Evolutionary conservation across 2,113 vertebrate species (phyloP).

Genomic region (Vanacampus margaritifer): DNA sequence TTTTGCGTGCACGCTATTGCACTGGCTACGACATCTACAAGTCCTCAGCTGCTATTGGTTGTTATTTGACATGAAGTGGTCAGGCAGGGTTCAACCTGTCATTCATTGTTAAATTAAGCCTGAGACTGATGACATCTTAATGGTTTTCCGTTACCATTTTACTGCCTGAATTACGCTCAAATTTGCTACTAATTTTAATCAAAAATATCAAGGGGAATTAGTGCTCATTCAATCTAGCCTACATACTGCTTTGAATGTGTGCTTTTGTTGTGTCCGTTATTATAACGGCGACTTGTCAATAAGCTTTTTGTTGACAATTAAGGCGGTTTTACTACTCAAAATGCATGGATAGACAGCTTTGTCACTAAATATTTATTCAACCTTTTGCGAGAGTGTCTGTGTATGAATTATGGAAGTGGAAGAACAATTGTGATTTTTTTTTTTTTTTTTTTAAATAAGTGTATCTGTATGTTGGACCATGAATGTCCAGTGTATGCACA

Average conservation of each 20-base stretch:
- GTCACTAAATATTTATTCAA: neutral
- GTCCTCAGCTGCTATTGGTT: no score
- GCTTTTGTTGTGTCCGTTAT: neutral
- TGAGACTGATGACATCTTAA: neutral
- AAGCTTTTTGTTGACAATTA: neutral
- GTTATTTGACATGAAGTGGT: neutral
- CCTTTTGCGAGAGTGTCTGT: constrained; percentile 8
- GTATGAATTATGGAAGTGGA: neutral
- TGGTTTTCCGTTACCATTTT: neutral
- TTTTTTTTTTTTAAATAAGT: constrained; percentile 13
- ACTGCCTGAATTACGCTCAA: neutral
- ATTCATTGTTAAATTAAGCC: neutral
- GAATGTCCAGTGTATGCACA: constrained; percentile 16
- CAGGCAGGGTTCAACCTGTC: neutral
- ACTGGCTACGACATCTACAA: no score
- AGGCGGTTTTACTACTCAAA: constrained; percentile 6
- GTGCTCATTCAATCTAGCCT: neutral
- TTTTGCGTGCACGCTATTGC: neutral
- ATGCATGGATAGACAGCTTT: neutral
- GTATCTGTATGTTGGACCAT: neutral
- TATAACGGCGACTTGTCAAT: neutral
- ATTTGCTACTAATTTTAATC: neutral
- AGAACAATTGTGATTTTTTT: constrained; percentile 13
- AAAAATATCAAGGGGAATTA: neutral
- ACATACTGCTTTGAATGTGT: neutral